Evolutionary conservation across 2,113 vertebrate species (phyloP).

Genomic region (Choloepus hoffmanni): DNA sequence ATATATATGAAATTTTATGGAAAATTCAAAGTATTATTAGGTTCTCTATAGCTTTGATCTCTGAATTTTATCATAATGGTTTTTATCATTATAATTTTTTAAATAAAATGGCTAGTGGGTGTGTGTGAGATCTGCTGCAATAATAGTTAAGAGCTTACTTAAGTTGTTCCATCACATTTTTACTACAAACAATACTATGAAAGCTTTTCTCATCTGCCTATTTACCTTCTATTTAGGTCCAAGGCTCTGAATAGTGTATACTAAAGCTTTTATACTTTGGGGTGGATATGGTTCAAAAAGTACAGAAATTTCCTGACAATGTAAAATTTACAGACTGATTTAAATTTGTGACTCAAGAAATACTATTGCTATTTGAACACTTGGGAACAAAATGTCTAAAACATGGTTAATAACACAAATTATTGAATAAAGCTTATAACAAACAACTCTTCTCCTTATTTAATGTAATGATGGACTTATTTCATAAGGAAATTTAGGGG

Average conservation of each 20-base stretch:
- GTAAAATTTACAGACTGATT: constrained; percentile 8
- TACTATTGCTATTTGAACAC: not conserved
- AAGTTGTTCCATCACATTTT: not conserved
- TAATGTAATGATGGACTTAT: constrained; percentile 58
- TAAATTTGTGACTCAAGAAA: constrained; percentile 54
- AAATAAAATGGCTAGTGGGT: not conserved
- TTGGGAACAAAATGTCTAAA: constrained; percentile 43
- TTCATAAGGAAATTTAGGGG: constrained; percentile 49
- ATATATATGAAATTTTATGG: not conserved
- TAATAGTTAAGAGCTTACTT: not conserved
- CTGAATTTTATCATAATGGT: not conserved
- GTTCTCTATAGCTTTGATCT: not conserved
- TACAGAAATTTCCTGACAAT: not conserved
- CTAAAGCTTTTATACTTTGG: not conserved
- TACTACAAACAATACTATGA: not conserved
- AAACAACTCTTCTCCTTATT: not conserved
- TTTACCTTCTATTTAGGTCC: not conserved
- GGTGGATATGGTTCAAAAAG: not conserved
- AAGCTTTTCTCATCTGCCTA: not conserved
- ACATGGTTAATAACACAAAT: constrained; percentile 28
- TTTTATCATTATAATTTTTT: constrained; percentile 5
- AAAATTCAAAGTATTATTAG: not conserved
- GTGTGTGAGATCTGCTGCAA: not conserved
- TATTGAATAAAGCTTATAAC: constrained; percentile 53
- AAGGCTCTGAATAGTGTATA: not conserved